These are phyloP conservation scores for Lasioglossum marginatum DNA, from an alignment of 2,888 invertebrate species.

Conservation along the genomic window DNA sequence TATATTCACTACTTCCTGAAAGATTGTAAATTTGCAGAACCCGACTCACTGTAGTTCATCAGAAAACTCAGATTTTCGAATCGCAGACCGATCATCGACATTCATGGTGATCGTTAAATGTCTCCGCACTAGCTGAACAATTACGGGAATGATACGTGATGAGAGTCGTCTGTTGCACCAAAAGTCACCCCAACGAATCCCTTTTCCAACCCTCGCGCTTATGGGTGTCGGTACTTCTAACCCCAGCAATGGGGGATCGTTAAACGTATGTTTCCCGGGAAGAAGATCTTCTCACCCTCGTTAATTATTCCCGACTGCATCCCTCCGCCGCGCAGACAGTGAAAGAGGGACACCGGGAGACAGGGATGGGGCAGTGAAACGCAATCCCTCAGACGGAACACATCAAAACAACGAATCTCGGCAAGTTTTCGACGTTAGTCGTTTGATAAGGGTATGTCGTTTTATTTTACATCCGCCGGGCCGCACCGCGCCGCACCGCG, in stretches of 20 bases:
- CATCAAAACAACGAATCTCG: constrained; percentile 29
- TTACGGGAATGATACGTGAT: constrained; percentile 81
- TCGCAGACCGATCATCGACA: constrained; percentile 60
- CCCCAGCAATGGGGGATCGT: constrained; percentile 69
- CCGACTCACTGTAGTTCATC: no score
- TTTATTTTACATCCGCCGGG: not conserved
- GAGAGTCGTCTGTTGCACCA: constrained; percentile 41
- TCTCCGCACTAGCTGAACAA: constrained; percentile 73
- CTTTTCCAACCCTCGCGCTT: constrained; percentile 41
- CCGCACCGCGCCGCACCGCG: no score
- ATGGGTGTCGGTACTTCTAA: constrained; percentile 58
- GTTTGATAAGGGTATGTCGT: constrained; percentile 43
- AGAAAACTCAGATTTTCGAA: not conserved
- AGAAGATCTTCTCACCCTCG: constrained; percentile 74
- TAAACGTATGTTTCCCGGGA: constrained; percentile 76
- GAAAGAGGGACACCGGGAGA: not conserved
- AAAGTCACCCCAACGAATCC: constrained; percentile 46
- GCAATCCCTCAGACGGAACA: constrained; percentile 43
- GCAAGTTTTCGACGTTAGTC: constrained; percentile 40
- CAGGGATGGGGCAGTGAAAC: not conserved
- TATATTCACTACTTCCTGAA: no score
- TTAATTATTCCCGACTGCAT: constrained; percentile 78
- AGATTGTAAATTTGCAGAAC: no score
- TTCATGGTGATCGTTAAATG: constrained; percentile 74
- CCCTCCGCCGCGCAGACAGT: constrained; percentile 32